Percentiles rank a stretch among this genome's conserved stretches.
phyloP scores from a whole-genome alignment of 2,113 vertebrate species.

The Onychostruthus taczanowskii region DNA sequence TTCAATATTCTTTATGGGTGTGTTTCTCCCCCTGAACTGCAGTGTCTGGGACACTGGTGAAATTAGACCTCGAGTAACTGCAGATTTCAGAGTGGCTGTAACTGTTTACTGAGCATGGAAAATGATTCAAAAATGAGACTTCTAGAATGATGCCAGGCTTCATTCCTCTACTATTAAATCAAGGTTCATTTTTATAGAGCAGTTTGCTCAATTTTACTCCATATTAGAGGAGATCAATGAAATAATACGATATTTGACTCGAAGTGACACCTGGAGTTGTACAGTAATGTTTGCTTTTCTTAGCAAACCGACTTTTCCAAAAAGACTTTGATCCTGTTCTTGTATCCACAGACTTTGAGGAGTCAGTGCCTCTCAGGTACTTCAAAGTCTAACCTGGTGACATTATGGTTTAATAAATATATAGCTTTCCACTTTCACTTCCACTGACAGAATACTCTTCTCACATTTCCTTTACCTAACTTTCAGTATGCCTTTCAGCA shows the following conservation, averaged over 20 bases:
- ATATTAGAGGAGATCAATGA: conserved; percentile 11
- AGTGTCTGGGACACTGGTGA: not conserved
- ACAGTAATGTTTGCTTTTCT: conserved; percentile 42
- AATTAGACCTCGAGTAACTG: not conserved
- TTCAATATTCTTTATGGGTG: not conserved
- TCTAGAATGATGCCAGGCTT: not conserved
- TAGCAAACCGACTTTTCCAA: not conserved
- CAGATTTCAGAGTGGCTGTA: not conserved
- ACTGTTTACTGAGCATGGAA: not conserved
- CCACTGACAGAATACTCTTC: conserved; percentile 56
- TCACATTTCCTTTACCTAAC: conserved; percentile 50
- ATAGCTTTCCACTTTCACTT: conserved; percentile 47
- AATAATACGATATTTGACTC: conserved; percentile 16
- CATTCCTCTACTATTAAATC: not conserved
- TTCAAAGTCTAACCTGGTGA: conserved; percentile 53
- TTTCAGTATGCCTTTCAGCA: conserved; percentile 63
- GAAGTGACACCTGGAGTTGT: not conserved
- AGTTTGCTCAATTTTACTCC: conserved; percentile 3
- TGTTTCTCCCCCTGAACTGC: not conserved
- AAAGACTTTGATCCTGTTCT: conserved; percentile 43
- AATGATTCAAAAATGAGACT: not conserved
- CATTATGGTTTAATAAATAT: conserved; percentile 67
- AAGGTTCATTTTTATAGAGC: conserved; percentile 1
- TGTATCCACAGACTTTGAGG: conserved; percentile 21
- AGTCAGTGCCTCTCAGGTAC: conserved; percentile 22